These are phyloP conservation scores for Micropterix aruncella DNA, from an alignment of 2,888 invertebrate species.

Conservation along the genomic window DNA sequence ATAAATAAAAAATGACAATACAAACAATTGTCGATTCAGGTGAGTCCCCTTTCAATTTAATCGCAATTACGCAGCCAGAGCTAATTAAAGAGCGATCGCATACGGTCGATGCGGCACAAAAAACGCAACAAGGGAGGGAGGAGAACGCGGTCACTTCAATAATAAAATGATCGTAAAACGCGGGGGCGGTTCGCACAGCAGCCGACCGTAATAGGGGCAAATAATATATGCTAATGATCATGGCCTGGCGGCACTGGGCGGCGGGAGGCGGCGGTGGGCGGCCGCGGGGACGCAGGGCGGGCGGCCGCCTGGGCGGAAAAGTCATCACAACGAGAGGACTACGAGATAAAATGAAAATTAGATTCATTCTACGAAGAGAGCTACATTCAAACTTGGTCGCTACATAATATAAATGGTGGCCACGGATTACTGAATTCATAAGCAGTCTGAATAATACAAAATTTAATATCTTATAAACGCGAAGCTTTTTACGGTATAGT, in stretches of 20 bases:
- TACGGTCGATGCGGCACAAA: background rate
- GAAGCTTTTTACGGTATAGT: too few species aligned
- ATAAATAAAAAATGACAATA: too few species aligned
- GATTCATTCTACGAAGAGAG: too few species aligned
- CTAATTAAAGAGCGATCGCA: background rate
- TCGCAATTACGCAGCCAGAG: background rate
- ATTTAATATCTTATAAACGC: too few species aligned
- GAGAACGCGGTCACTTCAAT: background rate
- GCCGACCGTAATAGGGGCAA: constrained; percentile 31
- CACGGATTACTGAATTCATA: too few species aligned
- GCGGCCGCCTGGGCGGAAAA: constrained; percentile 16
- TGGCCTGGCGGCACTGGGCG: constrained; percentile 16
- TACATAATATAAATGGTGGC: too few species aligned
- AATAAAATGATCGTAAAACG: constrained; percentile 26
- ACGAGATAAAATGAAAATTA: background rate
- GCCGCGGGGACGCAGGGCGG: constrained; percentile 17
- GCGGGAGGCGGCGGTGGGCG: constrained; percentile 21
- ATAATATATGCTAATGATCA: constrained; percentile 39
- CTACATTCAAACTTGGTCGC: too few species aligned
- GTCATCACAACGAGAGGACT: background rate
- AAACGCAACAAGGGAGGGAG: background rate
- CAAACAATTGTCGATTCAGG: too few species aligned
- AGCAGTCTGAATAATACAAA: too few species aligned
- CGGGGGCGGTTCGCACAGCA: constrained; percentile 18
- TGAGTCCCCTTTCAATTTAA: background rate